Conservation (phyloP, 2,888 invertebrate genomes). For the Metacarcinus magister region DNA sequence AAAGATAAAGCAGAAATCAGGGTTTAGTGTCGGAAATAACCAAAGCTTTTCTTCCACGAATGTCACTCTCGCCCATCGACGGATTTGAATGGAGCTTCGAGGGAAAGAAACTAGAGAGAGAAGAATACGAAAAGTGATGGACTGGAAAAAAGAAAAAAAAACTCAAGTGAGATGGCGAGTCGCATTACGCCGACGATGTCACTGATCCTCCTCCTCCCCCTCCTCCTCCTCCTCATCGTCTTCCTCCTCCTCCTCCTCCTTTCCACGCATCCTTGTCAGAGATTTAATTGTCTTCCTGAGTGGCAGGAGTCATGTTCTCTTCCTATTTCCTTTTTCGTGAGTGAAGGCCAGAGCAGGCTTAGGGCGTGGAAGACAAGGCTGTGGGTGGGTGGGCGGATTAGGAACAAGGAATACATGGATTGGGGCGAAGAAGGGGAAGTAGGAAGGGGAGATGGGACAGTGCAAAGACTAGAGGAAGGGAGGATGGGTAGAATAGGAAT, state of each 20-base stretch:
- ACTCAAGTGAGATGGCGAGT: neutral
- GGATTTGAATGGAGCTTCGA: neutral
- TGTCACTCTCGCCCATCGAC: no score
- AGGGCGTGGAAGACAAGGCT: neutral
- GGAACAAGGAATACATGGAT: neutral
- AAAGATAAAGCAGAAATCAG: no score
- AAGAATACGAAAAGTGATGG: neutral
- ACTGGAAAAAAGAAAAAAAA: neutral
- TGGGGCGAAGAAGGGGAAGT: neutral
- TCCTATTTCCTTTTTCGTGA: neutral
- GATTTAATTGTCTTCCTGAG: slow-evolving; percentile 2
- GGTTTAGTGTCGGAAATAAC: no score
- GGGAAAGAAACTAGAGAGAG: neutral
- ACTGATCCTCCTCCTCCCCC: slow-evolving; percentile 22
- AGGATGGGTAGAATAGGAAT: no score
- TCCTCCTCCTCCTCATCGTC: neutral
- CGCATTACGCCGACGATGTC: neutral
- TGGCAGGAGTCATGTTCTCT: slow-evolving; percentile 21
- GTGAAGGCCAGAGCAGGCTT: neutral
- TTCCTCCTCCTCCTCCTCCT: neutral
- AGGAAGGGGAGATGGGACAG: neutral
- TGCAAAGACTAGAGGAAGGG: neutral
- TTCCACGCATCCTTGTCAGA: neutral
- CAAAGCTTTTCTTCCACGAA: no score
- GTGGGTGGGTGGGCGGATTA: neutral